These are phyloP conservation scores for Nipponia nippon DNA, from an alignment of 2,113 vertebrate species.

Conservation along the genomic window DNA sequence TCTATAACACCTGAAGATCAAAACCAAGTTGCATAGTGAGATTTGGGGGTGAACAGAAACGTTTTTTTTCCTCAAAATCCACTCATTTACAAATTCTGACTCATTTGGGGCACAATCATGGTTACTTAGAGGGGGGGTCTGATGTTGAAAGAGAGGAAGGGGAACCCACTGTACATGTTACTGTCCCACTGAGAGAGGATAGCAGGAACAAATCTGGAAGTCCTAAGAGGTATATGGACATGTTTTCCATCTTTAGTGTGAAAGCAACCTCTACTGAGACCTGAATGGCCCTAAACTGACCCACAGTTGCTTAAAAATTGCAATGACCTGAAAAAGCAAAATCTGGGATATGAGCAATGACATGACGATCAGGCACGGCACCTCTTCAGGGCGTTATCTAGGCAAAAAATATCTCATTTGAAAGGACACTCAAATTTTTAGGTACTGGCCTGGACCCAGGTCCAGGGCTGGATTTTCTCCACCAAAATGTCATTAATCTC, in stretches of 20 bases:
- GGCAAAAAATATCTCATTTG: background rate
- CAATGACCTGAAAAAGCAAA: background rate
- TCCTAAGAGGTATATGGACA: background rate
- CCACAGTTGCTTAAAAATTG: background rate
- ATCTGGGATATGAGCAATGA: background rate
- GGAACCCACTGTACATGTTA: background rate
- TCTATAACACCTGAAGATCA: background rate
- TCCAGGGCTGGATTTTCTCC: background rate
- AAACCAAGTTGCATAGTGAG: background rate
- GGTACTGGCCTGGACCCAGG: background rate
- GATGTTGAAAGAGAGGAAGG: background rate
- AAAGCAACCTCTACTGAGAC: background rate
- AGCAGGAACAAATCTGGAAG: background rate
- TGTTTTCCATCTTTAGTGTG: background rate
- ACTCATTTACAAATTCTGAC: background rate
- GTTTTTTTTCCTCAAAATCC: background rate
- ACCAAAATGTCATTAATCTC: background rate
- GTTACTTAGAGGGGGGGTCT: background rate
- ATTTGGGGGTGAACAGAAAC: background rate
- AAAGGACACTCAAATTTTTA: background rate
- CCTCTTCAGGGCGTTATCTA: background rate
- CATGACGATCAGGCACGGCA: fast-evolving
- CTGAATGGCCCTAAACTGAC: background rate
- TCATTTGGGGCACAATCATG: background rate
- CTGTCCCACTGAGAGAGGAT: background rate